These are phyloP conservation scores for Echinarachnius parma DNA, from an alignment of 53 echinoderm and acorn worm species.

Conservation along the genomic window DNA sequence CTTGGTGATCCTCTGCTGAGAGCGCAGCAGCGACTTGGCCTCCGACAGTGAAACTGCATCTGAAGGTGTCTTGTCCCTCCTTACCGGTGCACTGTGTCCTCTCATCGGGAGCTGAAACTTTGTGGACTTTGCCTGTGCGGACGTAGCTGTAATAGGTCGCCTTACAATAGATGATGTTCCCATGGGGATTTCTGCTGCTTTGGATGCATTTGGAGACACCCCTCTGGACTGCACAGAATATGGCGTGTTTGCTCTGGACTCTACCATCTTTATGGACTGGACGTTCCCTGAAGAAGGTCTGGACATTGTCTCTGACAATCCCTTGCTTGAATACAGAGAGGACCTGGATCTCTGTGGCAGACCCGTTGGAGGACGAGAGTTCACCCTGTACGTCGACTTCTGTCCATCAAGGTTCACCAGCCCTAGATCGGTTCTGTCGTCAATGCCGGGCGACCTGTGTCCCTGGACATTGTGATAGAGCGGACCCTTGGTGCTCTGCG, in stretches of 20 bases:
- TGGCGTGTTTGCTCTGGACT: conserved; percentile 15
- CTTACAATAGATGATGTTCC: neutral
- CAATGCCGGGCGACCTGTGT: conserved; percentile 21
- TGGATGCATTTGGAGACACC: neutral
- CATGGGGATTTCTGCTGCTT: neutral
- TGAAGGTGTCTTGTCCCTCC: conserved; percentile 32
- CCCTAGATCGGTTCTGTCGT: conserved; percentile 28
- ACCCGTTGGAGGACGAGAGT: conserved; percentile 28
- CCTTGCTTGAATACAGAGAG: neutral
- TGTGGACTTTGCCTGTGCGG: conserved; percentile 43
- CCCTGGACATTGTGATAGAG: conserved; percentile 87
- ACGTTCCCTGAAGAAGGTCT: neutral
- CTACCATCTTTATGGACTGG: neutral
- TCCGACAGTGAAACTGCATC: conserved; percentile 77
- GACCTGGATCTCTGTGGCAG: conserved; percentile 26
- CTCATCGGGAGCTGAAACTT: conserved; percentile 66
- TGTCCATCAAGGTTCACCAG: conserved; percentile 24
- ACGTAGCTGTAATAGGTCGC: conserved; percentile 81
- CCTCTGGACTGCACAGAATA: conserved; percentile 1
- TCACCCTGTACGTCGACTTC: conserved; percentile 31
- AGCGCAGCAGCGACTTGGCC: conserved; percentile 69
- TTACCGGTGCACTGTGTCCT: conserved; percentile 85
- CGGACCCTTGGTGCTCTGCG: conserved; percentile 77
- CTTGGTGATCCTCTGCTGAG: conserved; percentile 62
- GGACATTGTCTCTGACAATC: neutral